Evolutionary conservation across 1,140 invertebrate species (phyloP).

Genomic region (Drosophila parvula): DNA sequence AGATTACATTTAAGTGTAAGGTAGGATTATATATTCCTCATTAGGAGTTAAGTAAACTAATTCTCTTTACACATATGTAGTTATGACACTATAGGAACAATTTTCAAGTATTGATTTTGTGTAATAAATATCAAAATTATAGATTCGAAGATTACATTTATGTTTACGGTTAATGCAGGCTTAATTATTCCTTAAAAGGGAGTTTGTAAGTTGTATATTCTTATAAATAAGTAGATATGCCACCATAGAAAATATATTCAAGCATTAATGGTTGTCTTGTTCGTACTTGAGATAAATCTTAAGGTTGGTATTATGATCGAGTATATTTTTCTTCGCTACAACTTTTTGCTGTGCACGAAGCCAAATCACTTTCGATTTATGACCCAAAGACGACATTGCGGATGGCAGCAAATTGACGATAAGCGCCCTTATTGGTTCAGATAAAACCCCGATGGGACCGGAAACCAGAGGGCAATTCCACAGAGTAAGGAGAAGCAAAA

Average conservation of each 20-base stretch:
- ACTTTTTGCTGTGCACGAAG: slow-evolving; percentile 4
- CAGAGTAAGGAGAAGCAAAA: slow-evolving; percentile 28
- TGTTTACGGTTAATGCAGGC: too few species aligned
- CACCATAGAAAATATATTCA: too few species aligned
- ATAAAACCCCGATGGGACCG: slow-evolving; percentile 49
- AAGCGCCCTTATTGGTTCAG: slow-evolving; percentile 57
- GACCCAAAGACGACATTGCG: slow-evolving; percentile 31
- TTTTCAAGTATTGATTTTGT: too few species aligned
- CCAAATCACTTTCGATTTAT: slow-evolving; percentile 71
- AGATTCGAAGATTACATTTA: too few species aligned
- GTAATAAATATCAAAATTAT: too few species aligned
- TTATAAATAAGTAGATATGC: too few species aligned
- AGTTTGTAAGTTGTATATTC: too few species aligned
- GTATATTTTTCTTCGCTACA: neutral
- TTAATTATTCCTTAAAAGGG: too few species aligned
- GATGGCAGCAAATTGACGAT: slow-evolving; percentile 48
- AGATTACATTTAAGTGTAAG: neutral
- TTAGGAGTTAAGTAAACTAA: neutral
- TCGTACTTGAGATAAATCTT: too few species aligned
- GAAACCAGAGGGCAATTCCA: slow-evolving; percentile 52
- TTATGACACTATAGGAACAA: too few species aligned
- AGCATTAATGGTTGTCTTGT: too few species aligned
- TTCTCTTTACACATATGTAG: neutral
- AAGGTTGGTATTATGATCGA: too few species aligned
- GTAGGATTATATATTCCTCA: neutral